Conservation (phyloP, 2,888 invertebrate genomes). For the Drosophila testacea region DNA sequence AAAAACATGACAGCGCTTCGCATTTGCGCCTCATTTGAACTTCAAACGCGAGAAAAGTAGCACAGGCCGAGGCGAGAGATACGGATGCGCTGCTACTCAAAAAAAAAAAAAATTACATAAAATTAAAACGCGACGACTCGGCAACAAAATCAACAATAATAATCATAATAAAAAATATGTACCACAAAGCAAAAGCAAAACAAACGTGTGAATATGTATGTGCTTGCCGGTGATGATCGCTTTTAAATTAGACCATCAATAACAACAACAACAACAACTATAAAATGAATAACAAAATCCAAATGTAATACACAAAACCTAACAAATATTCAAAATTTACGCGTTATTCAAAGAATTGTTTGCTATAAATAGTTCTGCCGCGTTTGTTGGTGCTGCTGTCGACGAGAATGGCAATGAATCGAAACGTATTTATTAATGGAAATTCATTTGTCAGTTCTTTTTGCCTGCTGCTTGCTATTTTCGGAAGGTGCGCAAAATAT, state of each 20-base stretch:
- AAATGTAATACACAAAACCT: constrained; percentile 14
- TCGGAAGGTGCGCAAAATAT: constrained; percentile 42
- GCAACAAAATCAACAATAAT: constrained; percentile 22
- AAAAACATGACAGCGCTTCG: constrained; percentile 63
- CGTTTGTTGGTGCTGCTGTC: constrained; percentile 6
- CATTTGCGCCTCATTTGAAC: constrained; percentile 75
- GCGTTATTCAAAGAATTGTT: constrained; percentile 21
- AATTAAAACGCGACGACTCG: constrained; percentile 21
- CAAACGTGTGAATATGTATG: constrained; percentile 1
- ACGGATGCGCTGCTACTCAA: constrained; percentile 55
- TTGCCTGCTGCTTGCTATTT: constrained; percentile 35
- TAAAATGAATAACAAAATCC: constrained; percentile 3
- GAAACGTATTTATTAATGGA: constrained; percentile 25
- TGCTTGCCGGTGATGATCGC: constrained; percentile 4
- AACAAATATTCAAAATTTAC: constrained; percentile 10
- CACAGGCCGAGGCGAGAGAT: constrained; percentile 59
- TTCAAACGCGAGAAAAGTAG: constrained; percentile 80
- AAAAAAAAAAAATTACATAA: constrained; percentile 9
- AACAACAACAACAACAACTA: not conserved
- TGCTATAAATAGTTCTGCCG: constrained; percentile 14
- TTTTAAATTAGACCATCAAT: not conserved
- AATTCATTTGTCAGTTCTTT: constrained; percentile 22
- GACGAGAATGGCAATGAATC: constrained; percentile 33
- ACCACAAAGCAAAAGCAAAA: constrained; percentile 12
- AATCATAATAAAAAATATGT: constrained; percentile 31